phyloP scores from a whole-genome alignment of 2,888 invertebrate genomes.

The Philhelius pedissequus region DNA sequence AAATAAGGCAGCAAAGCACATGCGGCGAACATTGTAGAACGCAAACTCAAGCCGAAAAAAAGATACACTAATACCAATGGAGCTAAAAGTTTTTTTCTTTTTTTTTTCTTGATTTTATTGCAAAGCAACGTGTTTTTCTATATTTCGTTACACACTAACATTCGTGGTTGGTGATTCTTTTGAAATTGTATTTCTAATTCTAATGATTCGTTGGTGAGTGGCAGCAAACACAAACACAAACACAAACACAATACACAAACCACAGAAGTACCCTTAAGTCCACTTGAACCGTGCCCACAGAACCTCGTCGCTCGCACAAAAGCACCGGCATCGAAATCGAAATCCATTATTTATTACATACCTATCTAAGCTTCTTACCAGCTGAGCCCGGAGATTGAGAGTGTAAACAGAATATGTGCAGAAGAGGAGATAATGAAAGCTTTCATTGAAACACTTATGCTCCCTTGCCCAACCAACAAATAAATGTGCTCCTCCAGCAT shows the following conservation, averaged over 20 bases:
- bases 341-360: not conserved
- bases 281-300: no score
- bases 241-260: not conserved
- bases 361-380: conserved; percentile 36
- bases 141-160: not conserved
- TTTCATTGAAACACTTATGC: not conserved
- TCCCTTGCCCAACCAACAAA: not conserved
- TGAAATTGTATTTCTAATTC: conserved; percentile 8
- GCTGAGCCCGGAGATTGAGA: conserved; percentile 14
- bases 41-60: conserved; percentile 34
- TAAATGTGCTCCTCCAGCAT: not conserved
- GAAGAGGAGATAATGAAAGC: conserved; percentile 29
- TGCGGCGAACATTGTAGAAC: conserved; percentile 20
- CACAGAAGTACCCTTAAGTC: not conserved
- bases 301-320: no score
- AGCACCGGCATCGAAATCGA: no score
- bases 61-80: conserved; percentile 9
- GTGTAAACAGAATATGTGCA: conserved; percentile 31
- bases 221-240: not conserved
- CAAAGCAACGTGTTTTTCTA: conserved; percentile 54
- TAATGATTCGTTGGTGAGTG: conserved; percentile 46
- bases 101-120: not conserved
- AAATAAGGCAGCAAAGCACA: conserved; percentile 40
- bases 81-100: not conserved
- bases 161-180: conserved; percentile 48